These are phyloP conservation scores for Isurus oxyrinchus DNA, from an alignment of 2,113 vertebrate species.

Conservation along the genomic window DNA sequence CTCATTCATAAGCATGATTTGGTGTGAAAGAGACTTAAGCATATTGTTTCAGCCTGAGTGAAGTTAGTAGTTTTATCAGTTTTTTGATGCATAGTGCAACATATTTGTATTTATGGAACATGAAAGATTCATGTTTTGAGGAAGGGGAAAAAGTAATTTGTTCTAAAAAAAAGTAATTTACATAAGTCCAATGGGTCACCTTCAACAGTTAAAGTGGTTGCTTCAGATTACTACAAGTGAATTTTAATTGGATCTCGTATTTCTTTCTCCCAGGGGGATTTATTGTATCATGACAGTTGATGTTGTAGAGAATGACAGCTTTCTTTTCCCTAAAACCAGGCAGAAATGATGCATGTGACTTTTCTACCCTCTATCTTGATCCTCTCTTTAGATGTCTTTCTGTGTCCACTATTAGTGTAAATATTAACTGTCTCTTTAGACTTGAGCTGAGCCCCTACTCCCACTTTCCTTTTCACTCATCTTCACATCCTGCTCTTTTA, in stretches of 20 bases:
- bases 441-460: not conserved
- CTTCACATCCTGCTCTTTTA: not conserved
- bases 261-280: not conserved
- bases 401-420: not conserved
- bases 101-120: not conserved
- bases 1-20: not conserved
- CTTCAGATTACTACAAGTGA: not conserved
- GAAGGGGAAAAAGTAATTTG: not conserved
- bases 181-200: not conserved
- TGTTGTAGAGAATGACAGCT: not conserved
- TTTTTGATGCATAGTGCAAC: not conserved
- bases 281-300: not conserved
- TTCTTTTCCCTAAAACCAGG: not conserved
- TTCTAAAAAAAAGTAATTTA: not conserved
- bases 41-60: not conserved
- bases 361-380: not conserved
- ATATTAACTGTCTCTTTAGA: not conserved
- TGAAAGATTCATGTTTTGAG: not conserved
- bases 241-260: not conserved
- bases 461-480: not conserved
- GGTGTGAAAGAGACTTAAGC: not conserved
- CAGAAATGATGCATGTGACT: not conserved
- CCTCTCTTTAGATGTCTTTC: not conserved
- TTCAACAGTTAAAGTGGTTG: not conserved
- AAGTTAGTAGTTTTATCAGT: not conserved